Conservation (phyloP, 35 echinoderm and acorn worm species). For the Chiridota heheva region DNA sequence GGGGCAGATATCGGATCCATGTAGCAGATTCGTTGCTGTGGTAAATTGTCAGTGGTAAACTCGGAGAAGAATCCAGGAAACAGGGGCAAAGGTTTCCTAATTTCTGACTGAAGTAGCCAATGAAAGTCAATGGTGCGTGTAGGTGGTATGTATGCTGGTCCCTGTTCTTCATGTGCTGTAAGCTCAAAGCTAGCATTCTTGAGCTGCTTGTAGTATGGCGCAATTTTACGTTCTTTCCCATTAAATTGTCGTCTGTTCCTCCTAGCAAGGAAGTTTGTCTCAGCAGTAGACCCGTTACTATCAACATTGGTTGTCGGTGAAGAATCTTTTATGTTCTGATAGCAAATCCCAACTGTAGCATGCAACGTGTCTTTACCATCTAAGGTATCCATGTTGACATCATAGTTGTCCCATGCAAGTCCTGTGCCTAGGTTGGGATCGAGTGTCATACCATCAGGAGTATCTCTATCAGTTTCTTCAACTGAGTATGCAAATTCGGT, state of each 20-base stretch:
- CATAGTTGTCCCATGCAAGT: conserved; percentile 78
- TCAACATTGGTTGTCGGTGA: neutral
- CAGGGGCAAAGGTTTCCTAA: conserved; percentile 36
- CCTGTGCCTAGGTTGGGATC: conserved; percentile 48
- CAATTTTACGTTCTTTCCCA: conserved; percentile 49
- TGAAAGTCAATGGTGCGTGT: conserved; percentile 24
- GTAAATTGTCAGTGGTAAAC: conserved; percentile 5
- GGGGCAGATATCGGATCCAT: conserved; percentile 51
- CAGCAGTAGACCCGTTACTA: neutral
- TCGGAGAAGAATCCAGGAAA: conserved; percentile 37
- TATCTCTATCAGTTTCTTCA: conserved; percentile 31
- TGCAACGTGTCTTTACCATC: conserved; percentile 72
- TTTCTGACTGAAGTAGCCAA: conserved; percentile 39
- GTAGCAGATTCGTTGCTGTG: conserved; percentile 38
- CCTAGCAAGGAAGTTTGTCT: conserved; percentile 9
- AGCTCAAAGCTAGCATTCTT: conserved; percentile 30
- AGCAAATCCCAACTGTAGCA: conserved; percentile 81
- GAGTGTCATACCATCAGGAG: conserved; percentile 44
- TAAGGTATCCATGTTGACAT: conserved; percentile 71
- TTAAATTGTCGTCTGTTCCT: conserved; percentile 46
- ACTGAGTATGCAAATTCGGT: conserved; percentile 49
- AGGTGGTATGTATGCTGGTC: conserved; percentile 6
- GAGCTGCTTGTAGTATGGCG: conserved; percentile 26
- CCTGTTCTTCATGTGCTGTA: neutral
- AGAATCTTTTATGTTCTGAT: conserved; percentile 46